These are phyloP conservation scores for Stenichneumon culpator DNA, from an alignment of 2,888 invertebrate genomes.

Conservation along the genomic window DNA sequence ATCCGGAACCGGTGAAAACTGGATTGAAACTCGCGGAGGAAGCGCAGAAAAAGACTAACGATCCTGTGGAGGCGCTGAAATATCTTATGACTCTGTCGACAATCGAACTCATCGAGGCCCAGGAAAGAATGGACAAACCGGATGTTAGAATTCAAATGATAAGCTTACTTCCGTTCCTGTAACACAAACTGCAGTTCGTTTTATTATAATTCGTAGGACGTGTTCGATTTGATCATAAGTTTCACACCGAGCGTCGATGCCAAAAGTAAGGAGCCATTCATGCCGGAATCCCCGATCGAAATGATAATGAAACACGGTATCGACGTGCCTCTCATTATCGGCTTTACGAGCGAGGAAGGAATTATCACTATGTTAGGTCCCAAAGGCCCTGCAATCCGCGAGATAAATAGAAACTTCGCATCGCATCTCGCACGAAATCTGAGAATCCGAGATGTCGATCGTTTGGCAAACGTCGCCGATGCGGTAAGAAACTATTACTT, in stretches of 20 bases:
- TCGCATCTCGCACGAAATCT: constrained; percentile 83
- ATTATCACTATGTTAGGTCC: constrained; percentile 74
- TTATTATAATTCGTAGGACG: constrained; percentile 53
- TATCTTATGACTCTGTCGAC: too few relatives aligned
- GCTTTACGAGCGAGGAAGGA: constrained; percentile 86
- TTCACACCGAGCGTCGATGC: constrained; percentile 63
- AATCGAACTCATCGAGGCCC: too few relatives aligned
- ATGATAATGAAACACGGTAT: constrained; percentile 68
- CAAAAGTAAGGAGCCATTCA: too few relatives aligned
- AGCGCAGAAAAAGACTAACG: constrained; percentile 71
- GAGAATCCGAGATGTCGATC: constrained; percentile 76
- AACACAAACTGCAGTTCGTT: background rate
- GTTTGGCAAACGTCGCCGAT: too few relatives aligned
- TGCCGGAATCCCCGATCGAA: too few relatives aligned
- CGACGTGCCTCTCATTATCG: constrained; percentile 86
- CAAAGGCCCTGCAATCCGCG: constrained; percentile 22
- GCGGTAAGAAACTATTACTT: too few relatives aligned
- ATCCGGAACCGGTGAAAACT: too few relatives aligned
- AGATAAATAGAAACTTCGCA: constrained; percentile 79
- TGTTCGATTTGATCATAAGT: background rate
- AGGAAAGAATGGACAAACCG: too few relatives aligned
- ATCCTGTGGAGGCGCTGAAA: constrained; percentile 71
- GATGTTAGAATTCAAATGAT: too few relatives aligned
- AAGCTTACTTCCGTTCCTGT: too few relatives aligned
- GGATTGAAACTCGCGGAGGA: constrained; percentile 61